phyloP scores from a whole-genome alignment of 2,113 vertebrate species.

The Hippocampus guttulatus region DNA sequence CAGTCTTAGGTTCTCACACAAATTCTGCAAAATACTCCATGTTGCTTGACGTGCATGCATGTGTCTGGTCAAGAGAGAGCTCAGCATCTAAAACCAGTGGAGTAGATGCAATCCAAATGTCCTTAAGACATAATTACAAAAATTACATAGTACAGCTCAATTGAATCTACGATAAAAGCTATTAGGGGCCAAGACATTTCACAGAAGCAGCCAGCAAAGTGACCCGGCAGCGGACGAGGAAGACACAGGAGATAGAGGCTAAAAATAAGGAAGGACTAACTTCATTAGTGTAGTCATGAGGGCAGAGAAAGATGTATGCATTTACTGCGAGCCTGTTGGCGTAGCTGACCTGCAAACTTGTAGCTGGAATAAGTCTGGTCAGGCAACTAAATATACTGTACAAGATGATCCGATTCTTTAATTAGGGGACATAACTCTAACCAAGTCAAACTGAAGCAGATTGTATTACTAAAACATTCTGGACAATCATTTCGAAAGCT shows the following conservation, averaged over 20 bases:
- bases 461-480: not conserved
- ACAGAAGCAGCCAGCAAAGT: conserved; percentile 22
- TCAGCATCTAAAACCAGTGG: not conserved
- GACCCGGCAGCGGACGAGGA: conserved; percentile 35
- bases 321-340: conserved; percentile 53
- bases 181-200: conserved; percentile 32
- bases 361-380: conserved; percentile 66
- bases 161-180: conserved; percentile 13
- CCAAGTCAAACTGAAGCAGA: conserved; percentile 13
- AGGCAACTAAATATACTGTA: conserved; percentile 62
- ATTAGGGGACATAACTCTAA: conserved; percentile 41
- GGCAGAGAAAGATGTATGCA: conserved; percentile 47
- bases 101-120: conserved; percentile 3
- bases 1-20: not conserved
- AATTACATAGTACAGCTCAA: conserved; percentile 11
- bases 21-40: conserved; percentile 15
- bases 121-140: not conserved
- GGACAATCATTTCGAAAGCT: not conserved
- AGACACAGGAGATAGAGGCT: conserved; percentile 25
- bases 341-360: conserved; percentile 60
- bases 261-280: conserved; percentile 44
- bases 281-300: conserved; percentile 62
- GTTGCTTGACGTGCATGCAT: not conserved
- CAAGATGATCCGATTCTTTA: conserved; percentile 62
- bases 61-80: conserved; percentile 4